Evolutionary conservation across 2,113 vertebrate species (phyloP).

Genomic region (Menura novaehollandiae): DNA sequence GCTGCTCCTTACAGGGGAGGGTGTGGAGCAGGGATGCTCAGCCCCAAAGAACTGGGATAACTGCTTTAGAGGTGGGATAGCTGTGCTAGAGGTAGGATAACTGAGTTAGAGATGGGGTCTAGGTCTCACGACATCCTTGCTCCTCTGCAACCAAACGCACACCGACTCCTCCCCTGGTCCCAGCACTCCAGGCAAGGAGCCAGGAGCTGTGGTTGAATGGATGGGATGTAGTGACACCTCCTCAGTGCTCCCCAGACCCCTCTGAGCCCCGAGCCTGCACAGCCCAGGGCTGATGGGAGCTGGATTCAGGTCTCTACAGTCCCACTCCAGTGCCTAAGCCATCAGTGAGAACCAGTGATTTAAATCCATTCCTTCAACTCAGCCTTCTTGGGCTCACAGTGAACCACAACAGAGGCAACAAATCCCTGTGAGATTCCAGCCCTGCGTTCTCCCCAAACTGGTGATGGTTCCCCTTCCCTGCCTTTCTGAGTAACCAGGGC

Average conservation of each 20-base stretch:
- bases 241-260: neutral
- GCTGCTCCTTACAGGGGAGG: neutral
- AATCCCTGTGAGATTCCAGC: neutral
- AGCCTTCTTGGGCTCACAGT: neutral
- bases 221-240: neutral
- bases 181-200: no score
- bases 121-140: neutral
- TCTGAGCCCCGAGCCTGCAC: neutral
- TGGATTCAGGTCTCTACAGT: neutral
- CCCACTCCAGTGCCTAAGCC: neutral
- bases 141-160: neutral
- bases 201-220: neutral
- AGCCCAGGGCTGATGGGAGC: neutral
- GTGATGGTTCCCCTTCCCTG: neutral
- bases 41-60: neutral
- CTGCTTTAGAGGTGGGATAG: no score
- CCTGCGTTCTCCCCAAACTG: no score
- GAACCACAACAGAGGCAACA: neutral
- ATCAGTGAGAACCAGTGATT: neutral
- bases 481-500: no score
- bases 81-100: no score
- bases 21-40: neutral
- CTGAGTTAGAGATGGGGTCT: neutral
- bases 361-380: neutral
- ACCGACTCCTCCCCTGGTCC: rapidly evolving